Conservation (phyloP, 2,113 vertebrate species). For the Holacanthus passer region DNA sequence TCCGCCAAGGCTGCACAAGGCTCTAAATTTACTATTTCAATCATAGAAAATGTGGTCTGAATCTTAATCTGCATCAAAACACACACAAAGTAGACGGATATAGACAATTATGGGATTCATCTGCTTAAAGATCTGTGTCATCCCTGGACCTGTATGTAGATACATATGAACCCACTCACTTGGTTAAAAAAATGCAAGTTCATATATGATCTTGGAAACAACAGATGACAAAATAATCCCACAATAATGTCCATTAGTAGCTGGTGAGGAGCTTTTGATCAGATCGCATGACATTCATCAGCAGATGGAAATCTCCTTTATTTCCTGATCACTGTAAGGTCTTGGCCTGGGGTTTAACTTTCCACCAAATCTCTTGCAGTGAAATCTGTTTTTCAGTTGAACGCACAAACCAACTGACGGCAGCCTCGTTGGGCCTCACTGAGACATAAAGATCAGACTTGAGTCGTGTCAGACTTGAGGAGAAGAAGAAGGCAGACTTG, state of each 20-base stretch:
- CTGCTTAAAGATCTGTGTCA: neutral
- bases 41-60: neutral
- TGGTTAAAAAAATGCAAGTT: neutral
- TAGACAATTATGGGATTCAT: neutral
- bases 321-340: neutral
- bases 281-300: neutral
- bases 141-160: neutral
- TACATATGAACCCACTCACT: neutral
- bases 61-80: neutral
- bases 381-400: neutral
- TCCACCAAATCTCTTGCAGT: neutral
- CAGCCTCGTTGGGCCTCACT: neutral
- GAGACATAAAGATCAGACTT: slow-evolving; percentile 21
- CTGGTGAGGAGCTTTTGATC: neutral
- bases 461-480: neutral
- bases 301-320: slow-evolving; percentile 6
- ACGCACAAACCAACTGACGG: neutral
- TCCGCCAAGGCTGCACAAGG: neutral
- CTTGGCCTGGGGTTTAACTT: neutral
- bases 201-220: neutral
- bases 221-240: neutral
- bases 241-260: neutral
- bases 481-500: neutral
- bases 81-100: neutral
- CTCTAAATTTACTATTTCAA: neutral